Evolutionary conservation across 1,140 invertebrate genomes (phyloP).

Genomic region (Portunus trituberculatus): DNA sequence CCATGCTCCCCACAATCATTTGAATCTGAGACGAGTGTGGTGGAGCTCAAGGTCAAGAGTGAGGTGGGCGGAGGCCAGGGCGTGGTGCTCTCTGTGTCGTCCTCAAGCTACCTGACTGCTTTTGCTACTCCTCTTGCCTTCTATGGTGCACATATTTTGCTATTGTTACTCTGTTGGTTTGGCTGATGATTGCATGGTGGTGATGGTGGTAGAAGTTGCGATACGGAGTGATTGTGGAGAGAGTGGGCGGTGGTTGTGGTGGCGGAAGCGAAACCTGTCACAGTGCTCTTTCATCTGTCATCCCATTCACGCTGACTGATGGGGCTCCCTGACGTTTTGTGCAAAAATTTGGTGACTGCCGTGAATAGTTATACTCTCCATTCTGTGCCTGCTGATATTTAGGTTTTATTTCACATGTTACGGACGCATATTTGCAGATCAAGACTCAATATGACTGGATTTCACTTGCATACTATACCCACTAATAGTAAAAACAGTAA

Average conservation of each 20-base stretch:
- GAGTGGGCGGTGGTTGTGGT: neutral
- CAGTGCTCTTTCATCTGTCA: neutral
- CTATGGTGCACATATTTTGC: neutral
- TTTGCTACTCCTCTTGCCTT: neutral
- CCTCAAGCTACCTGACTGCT: neutral
- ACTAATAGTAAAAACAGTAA: neutral
- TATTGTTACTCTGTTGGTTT: neutral
- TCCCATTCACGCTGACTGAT: neutral
- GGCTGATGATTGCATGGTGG: neutral
- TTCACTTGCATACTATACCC: neutral
- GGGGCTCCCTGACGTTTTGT: neutral
- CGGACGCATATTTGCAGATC: neutral
- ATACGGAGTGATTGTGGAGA: neutral
- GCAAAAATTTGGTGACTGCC: neutral
- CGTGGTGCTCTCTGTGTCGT: neutral
- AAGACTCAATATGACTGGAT: neutral
- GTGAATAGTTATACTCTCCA: neutral
- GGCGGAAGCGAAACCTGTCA: neutral
- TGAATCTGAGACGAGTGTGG: conserved; percentile 36
- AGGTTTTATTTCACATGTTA: neutral
- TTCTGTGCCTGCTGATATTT: neutral
- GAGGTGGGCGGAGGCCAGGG: neutral
- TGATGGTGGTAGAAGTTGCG: neutral
- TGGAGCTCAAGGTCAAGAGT: conserved; percentile 35
- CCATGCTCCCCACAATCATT: conserved; percentile 35